A percentile compares a stretch with the other conserved stretches of the same genome.
Conservation (phyloP, 2,888 invertebrate genomes). For the Timandra comae region DNA sequence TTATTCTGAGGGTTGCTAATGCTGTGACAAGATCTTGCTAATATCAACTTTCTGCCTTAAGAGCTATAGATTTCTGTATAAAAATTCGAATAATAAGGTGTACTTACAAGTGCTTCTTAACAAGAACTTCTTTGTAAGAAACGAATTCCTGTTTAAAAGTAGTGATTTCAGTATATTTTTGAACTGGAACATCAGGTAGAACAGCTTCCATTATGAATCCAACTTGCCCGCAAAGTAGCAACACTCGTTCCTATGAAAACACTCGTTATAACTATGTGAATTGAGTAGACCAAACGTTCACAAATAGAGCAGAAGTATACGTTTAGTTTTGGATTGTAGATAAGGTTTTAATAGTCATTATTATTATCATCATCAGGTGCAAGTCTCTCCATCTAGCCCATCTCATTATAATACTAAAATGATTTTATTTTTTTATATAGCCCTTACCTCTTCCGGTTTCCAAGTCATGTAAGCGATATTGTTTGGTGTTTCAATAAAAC, state of each 20-base stretch:
- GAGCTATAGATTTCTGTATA: too few relatives aligned
- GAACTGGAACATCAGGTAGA: conserved; percentile 40
- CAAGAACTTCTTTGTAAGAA: conserved; percentile 49
- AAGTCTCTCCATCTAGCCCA: too few relatives aligned
- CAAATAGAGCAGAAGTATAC: too few relatives aligned
- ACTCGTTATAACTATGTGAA: background rate
- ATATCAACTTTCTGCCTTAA: background rate
- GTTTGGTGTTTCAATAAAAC: conserved; percentile 80
- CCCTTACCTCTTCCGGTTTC: conserved; percentile 74
- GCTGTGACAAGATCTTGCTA: too few relatives aligned
- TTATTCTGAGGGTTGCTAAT: too few relatives aligned
- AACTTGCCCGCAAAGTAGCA: conserved; percentile 59
- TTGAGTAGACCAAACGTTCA: too few relatives aligned
- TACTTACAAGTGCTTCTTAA: conserved; percentile 68
- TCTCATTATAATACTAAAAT: too few relatives aligned
- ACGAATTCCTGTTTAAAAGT: conserved; percentile 59
- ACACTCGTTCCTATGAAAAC: conserved; percentile 43
- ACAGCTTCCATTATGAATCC: conserved; percentile 62
- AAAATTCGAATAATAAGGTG: too few relatives aligned
- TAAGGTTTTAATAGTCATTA: too few relatives aligned
- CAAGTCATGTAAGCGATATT: conserved; percentile 81
- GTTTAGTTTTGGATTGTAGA: too few relatives aligned
- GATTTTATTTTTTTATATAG: too few relatives aligned
- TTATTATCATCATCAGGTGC: too few relatives aligned
- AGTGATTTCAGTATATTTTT: conserved; percentile 50